These are phyloP conservation scores for Shinisaurus crocodilurus DNA, from an alignment of 2,113 vertebrate genomes.

Conservation along the genomic window DNA sequence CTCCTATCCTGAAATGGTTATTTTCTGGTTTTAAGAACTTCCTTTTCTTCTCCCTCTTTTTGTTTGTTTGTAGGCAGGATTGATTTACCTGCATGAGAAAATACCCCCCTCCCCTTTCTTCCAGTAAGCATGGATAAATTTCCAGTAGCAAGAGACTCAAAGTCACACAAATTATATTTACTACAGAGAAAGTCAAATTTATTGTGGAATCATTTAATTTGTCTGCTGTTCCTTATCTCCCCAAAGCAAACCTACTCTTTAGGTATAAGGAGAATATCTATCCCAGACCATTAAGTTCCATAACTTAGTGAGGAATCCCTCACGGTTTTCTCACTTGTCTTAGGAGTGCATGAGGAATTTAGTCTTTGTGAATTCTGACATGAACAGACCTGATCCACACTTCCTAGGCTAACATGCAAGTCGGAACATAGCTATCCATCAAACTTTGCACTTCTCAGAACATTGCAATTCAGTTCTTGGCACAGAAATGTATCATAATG, in stretches of 20 bases:
- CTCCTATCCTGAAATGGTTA: slow-evolving; percentile 55
- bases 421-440: background rate
- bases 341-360: background rate
- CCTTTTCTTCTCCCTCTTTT: slow-evolving; percentile 55
- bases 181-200: slow-evolving; percentile 60
- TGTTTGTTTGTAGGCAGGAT: slow-evolving; percentile 69
- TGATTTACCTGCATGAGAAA: slow-evolving; percentile 78
- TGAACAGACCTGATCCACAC: background rate
- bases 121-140: slow-evolving; percentile 64
- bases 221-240: background rate
- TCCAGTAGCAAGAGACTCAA: slow-evolving; percentile 70
- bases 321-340: background rate
- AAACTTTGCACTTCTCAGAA: background rate
- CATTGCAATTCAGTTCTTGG: background rate
- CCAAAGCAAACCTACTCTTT: background rate
- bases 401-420: background rate
- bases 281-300: background rate
- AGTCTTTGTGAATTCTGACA: background rate
- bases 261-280: slow-evolving; percentile 2
- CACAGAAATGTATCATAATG: background rate
- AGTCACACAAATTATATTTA: slow-evolving; percentile 73
- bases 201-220: slow-evolving; percentile 25
- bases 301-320: background rate
- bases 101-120: slow-evolving; percentile 62
- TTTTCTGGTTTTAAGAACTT: slow-evolving; percentile 70